These are phyloP conservation scores for Megaceryle alcyon DNA, from an alignment of 2,797 vertebrate genomes.

Conservation along the genomic window DNA sequence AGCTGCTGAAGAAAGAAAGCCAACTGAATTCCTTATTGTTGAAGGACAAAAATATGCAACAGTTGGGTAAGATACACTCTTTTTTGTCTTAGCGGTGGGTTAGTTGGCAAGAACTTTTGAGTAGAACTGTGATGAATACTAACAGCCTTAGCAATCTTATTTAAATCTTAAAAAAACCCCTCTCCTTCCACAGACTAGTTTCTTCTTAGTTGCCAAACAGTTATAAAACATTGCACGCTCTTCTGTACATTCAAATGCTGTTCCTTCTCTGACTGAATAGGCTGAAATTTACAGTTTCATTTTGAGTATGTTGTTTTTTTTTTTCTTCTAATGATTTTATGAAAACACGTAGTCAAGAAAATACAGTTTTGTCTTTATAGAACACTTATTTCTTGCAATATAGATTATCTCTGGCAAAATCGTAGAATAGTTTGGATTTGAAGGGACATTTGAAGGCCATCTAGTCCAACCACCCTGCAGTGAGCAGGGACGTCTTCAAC, in stretches of 20 bases:
- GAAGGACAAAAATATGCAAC: conserved; percentile 93
- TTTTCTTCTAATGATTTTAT: background rate
- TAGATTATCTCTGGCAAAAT: background rate
- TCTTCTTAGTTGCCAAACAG: background rate
- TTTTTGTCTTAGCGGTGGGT: background rate
- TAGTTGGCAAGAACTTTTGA: conserved; percentile 2
- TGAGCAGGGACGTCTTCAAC: background rate
- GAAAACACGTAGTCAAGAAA: background rate
- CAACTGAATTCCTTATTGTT: conserved; percentile 88
- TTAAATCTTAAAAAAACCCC: background rate
- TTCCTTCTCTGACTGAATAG: background rate
- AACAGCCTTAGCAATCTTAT: background rate
- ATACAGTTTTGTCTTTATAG: background rate
- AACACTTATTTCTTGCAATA: background rate
- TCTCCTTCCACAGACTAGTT: background rate
- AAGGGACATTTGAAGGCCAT: background rate
- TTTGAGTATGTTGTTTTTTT: background rate
- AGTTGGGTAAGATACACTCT: conserved; percentile 86
- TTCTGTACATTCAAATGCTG: background rate
- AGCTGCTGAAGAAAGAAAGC: conserved; percentile 88
- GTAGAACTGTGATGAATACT: background rate
- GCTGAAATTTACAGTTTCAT: background rate
- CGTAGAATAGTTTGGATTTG: background rate
- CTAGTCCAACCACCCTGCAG: background rate
- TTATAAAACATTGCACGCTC: background rate